These are phyloP conservation scores for Chrysemys picta DNA, from an alignment of 2,113 vertebrate genomes.

Conservation along the genomic window DNA sequence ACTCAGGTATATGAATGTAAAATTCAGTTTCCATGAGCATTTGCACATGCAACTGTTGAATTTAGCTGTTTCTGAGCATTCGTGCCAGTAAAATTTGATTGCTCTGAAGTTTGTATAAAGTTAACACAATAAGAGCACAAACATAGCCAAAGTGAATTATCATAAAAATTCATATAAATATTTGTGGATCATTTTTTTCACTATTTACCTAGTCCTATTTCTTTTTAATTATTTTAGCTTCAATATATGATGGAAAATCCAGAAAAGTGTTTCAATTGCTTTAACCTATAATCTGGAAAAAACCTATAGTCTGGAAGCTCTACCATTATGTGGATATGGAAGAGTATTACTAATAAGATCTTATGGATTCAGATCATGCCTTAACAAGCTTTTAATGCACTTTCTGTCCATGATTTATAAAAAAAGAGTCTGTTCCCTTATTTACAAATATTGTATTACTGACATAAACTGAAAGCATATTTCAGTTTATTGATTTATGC, in stretches of 20 bases:
- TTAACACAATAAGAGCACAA: no score
- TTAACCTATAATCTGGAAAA: neutral
- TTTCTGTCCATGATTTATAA: constrained; percentile 34
- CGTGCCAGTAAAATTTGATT: neutral
- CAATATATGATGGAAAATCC: neutral
- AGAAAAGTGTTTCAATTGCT: neutral
- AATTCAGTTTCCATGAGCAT: neutral
- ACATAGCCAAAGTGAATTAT: no score
- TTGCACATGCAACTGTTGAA: neutral
- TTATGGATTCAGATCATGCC: neutral
- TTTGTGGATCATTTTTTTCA: neutral
- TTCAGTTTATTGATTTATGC: constrained; percentile 57
- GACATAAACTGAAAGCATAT: constrained; percentile 22
- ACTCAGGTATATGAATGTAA: neutral
- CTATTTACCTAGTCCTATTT: neutral
- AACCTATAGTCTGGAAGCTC: neutral
- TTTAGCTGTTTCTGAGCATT: neutral
- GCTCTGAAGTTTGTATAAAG: no score
- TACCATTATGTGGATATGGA: neutral
- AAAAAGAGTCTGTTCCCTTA: neutral
- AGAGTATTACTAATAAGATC: neutral
- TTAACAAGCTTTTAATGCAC: constrained; percentile 32
- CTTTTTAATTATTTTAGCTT: neutral
- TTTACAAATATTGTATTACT: constrained; percentile 30
- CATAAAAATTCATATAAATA: neutral